Percentiles rank a stretch among this genome's conserved stretches.
These are phyloP conservation scores for Trinectes maculatus DNA, from an alignment of 2,113 vertebrate species.

Conservation along the genomic window DNA sequence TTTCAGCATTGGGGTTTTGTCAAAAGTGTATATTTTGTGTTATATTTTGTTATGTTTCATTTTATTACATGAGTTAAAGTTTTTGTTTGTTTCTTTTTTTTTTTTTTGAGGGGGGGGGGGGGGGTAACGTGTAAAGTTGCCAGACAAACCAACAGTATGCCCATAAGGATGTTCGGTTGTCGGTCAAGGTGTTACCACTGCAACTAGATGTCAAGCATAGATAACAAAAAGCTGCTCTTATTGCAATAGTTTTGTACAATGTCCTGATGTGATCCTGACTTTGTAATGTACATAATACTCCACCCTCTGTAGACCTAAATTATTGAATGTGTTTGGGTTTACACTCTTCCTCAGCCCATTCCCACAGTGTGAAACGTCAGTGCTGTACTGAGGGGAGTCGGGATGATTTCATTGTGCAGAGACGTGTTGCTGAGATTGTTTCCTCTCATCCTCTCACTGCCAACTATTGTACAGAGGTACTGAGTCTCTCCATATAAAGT, in stretches of 20 bases:
- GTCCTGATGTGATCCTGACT: conserved; percentile 74
- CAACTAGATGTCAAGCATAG: conserved; percentile 75
- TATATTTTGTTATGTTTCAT: conserved; percentile 52
- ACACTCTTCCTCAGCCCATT: conserved; percentile 65
- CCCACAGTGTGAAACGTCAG: conserved; percentile 70
- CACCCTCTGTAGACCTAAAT: conserved; percentile 71
- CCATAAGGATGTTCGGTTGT: conserved; percentile 48
- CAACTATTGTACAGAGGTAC: conserved; percentile 77
- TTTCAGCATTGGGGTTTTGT: conserved; percentile 38
- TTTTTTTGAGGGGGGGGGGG: neutral
- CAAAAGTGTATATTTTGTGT: conserved; percentile 58
- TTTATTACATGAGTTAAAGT: conserved; percentile 29
- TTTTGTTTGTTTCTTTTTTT: conserved; percentile 4
- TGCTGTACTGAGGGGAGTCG: conserved; percentile 62
- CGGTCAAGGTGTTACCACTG: conserved; percentile 65
- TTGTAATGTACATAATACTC: conserved; percentile 77
- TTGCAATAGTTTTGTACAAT: conserved; percentile 81
- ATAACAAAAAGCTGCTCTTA: conserved; percentile 79
- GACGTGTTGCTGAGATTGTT: conserved; percentile 54
- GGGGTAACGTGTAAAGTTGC: conserved; percentile 31
- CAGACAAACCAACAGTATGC: conserved; percentile 40
- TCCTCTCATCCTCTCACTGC: conserved; percentile 78
- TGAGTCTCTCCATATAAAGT: conserved; percentile 78
- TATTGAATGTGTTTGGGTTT: conserved; percentile 78
- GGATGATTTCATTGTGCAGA: conserved; percentile 46